Evolutionary conservation across 1,140 invertebrate genomes (phyloP).

Genomic region (Drosophila neocordata): DNA sequence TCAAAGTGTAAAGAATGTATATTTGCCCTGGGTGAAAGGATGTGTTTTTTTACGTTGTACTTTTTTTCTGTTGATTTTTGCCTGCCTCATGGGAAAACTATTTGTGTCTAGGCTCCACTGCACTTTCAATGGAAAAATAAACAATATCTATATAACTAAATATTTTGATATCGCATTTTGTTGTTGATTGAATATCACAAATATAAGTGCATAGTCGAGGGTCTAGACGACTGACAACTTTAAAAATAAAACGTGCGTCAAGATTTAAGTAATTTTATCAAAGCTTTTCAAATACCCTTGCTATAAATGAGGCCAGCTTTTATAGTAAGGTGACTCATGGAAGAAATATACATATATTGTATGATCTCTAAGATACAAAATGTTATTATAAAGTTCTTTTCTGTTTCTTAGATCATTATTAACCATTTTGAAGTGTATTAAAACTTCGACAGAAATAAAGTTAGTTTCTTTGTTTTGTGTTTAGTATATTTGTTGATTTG

Average conservation of each 20-base stretch:
- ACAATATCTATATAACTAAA: constrained; percentile 32
- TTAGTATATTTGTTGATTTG: constrained; percentile 14
- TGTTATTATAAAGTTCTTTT: too few relatives aligned
- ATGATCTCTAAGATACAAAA: too few relatives aligned
- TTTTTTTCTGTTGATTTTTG: background rate
- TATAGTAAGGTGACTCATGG: too few relatives aligned
- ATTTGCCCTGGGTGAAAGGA: constrained; percentile 47
- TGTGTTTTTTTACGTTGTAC: constrained; percentile 12
- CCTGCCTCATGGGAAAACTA: constrained; percentile 37
- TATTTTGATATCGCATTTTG: constrained; percentile 22
- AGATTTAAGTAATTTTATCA: constrained; percentile 31
- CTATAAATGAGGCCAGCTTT: too few relatives aligned
- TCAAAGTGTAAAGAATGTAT: constrained; percentile 10
- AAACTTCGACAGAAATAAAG: background rate
- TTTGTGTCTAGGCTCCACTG: constrained; percentile 23
- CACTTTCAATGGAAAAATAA: constrained; percentile 17
- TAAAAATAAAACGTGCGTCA: constrained; percentile 54
- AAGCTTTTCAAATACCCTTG: constrained; percentile 12
- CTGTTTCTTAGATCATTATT: too few relatives aligned
- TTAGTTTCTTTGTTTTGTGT: constrained; percentile 9
- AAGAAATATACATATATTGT: too few relatives aligned
- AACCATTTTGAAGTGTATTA: too few relatives aligned
- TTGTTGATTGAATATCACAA: constrained; percentile 11
- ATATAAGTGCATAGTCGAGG: constrained; percentile 9
- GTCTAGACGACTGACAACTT: constrained; percentile 26